Evolutionary conservation across 1,140 invertebrate species (phyloP).

Genomic region (Capitella teleta): DNA sequence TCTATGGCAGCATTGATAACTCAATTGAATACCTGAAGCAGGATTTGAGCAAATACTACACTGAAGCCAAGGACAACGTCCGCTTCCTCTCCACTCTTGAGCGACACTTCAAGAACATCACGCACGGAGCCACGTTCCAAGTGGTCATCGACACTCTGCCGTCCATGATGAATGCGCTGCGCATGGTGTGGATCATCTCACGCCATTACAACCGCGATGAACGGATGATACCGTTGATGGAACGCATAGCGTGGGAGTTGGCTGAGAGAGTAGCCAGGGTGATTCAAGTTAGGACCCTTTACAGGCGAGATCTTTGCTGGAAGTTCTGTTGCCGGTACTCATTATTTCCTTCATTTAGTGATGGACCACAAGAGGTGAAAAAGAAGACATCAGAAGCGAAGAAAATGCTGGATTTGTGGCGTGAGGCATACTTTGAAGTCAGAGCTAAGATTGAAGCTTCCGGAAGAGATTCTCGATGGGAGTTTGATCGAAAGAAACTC

Average conservation of each 20-base stretch:
- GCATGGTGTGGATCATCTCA: conserved; percentile 45
- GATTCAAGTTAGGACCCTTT: conserved; percentile 59
- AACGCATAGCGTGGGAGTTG: conserved; percentile 67
- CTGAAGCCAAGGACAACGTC: conserved; percentile 71
- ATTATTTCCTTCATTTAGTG: conserved; percentile 31
- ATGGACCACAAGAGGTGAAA: conserved; percentile 45
- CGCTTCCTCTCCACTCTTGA: conserved; percentile 67
- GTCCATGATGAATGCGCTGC: conserved; percentile 63
- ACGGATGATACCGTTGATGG: conserved; percentile 50
- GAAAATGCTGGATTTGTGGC: conserved; percentile 64
- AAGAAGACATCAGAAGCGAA: conserved; percentile 36
- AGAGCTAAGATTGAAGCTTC: conserved; percentile 67
- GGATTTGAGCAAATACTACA: conserved; percentile 56
- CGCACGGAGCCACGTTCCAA: conserved; percentile 58
- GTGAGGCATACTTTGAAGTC: conserved; percentile 51
- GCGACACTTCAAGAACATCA: conserved; percentile 68
- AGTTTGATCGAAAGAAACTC: conserved; percentile 68
- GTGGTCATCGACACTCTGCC: conserved; percentile 54
- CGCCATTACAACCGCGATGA: conserved; percentile 40
- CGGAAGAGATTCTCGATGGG: conserved; percentile 72
- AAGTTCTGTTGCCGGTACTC: no score
- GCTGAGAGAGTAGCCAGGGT: conserved; percentile 60
- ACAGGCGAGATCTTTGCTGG: conserved; percentile 46
- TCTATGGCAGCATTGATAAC: conserved; percentile 44
- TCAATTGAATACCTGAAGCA: conserved; percentile 10